phyloP scores from a whole-genome alignment of 1,140 invertebrate species.

The Danaus plexippus region DNA sequence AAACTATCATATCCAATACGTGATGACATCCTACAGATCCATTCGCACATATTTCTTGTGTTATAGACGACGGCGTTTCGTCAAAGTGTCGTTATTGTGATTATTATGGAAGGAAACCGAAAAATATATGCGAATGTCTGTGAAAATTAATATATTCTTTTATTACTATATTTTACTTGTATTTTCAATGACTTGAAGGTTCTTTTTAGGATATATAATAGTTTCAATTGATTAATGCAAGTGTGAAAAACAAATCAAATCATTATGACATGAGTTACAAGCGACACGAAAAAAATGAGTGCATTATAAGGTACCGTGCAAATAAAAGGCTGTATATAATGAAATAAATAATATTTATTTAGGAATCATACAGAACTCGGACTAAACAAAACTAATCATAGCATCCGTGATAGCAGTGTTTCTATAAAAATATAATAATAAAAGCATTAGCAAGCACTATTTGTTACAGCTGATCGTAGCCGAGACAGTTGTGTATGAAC shows the following conservation, averaged over 20 bases:
- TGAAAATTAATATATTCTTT: too few relatives aligned
- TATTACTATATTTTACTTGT: too few relatives aligned
- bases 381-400: constrained; percentile 22
- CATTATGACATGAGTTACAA: constrained; percentile 20
- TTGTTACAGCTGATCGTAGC: constrained; percentile 30
- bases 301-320: constrained; percentile 24
- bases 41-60: too few relatives aligned
- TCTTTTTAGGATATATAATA: constrained; percentile 19
- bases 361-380: constrained; percentile 20
- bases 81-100: constrained; percentile 1
- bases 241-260: constrained; percentile 12
- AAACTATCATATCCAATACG: constrained; percentile 18
- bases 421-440: constrained; percentile 16
- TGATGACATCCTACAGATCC: too few relatives aligned
- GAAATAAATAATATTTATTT: constrained; percentile 59
- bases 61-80: constrained; percentile 1
- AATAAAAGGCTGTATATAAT: constrained; percentile 54
- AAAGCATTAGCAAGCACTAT: constrained; percentile 53
- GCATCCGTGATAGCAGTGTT: constrained; percentile 1
- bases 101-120: not conserved
- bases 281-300: constrained; percentile 21
- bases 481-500: not conserved
- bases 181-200: not conserved
- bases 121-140: too few relatives aligned
- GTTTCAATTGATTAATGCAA: constrained; percentile 18